Conservation (phyloP, 2,797 vertebrate species). For the Channa striata region DNA sequence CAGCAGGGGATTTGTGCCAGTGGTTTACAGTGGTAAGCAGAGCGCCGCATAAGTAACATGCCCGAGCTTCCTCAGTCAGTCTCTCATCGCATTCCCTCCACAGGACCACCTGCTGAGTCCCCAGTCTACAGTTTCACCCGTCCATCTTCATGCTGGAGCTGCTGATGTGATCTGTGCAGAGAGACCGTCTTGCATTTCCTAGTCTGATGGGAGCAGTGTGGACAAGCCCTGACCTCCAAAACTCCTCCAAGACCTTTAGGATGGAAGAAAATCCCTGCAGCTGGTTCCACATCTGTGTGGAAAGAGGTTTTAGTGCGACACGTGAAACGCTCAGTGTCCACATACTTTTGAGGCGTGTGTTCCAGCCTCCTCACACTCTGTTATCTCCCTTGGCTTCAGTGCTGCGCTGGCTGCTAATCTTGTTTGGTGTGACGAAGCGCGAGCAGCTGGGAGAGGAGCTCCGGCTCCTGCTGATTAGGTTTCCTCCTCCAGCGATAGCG, state of each 20-base stretch:
- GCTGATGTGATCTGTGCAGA: slow-evolving; percentile 32
- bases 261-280: too few relatives aligned
- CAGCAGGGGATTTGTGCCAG: background rate
- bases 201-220: too few relatives aligned
- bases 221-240: too few relatives aligned
- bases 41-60: slow-evolving; percentile 29
- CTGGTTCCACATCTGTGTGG: background rate
- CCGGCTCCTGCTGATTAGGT: slow-evolving; percentile 16
- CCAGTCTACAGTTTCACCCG: slow-evolving; percentile 3
- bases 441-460: slow-evolving; percentile 23
- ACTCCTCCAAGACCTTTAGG: too few relatives aligned
- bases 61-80: slow-evolving; percentile 35
- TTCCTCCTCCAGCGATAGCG: slow-evolving; percentile 24
- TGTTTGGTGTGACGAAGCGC: slow-evolving; percentile 38
- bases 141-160: slow-evolving; percentile 22
- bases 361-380: background rate
- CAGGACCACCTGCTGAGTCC: slow-evolving; percentile 53
- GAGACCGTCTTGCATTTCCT: too few relatives aligned
- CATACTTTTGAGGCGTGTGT: background rate
- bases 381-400: slow-evolving; percentile 41
- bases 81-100: slow-evolving; percentile 42
- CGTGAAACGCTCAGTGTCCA: background rate
- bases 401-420: slow-evolving; percentile 27
- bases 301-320: too few relatives aligned
- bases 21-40: slow-evolving; percentile 18